Conservation (phyloP, 2,797 vertebrate species). For the Thripadectes ignobilis region DNA sequence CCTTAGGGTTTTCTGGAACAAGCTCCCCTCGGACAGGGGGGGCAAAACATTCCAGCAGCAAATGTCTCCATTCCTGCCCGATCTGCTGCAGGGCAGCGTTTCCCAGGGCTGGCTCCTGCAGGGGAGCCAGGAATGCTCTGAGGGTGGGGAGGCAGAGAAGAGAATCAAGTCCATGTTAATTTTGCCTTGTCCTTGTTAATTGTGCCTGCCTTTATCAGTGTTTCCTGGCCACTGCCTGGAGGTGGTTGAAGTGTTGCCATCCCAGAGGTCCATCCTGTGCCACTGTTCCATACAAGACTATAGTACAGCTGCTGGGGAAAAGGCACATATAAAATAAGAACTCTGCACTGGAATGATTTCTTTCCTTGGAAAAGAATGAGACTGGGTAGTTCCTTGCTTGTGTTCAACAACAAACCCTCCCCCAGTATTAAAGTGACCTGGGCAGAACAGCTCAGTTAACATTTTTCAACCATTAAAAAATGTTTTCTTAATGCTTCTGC, state of each 20-base stretch:
- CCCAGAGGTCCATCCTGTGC: not conserved
- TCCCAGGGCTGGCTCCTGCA: no score
- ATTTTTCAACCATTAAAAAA: not conserved
- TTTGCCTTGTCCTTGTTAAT: not conserved
- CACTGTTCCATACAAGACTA: not conserved
- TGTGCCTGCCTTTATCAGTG: not conserved
- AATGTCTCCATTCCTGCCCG: no score
- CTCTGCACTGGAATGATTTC: not conserved
- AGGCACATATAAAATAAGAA: not conserved
- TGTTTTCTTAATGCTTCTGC: not conserved
- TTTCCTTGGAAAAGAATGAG: not conserved
- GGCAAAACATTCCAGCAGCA: no score
- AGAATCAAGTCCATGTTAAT: no score
- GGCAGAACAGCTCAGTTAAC: not conserved
- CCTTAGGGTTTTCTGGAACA: not conserved
- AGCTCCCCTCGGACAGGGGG: not conserved
- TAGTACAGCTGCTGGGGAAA: not conserved
- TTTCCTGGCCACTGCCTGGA: not conserved
- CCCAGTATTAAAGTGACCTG: not conserved
- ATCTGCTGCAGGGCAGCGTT: no score
- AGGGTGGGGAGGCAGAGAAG: no score
- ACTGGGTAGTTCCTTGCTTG: not conserved
- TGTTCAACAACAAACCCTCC: not conserved
- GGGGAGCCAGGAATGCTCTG: no score
- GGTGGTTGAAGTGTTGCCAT: no score